Evolutionary conservation across 1,140 invertebrate genomes (phyloP), one percentile per base, ranked within the genome.

Genomic region (Vollenhovia emeryi): DNA sequence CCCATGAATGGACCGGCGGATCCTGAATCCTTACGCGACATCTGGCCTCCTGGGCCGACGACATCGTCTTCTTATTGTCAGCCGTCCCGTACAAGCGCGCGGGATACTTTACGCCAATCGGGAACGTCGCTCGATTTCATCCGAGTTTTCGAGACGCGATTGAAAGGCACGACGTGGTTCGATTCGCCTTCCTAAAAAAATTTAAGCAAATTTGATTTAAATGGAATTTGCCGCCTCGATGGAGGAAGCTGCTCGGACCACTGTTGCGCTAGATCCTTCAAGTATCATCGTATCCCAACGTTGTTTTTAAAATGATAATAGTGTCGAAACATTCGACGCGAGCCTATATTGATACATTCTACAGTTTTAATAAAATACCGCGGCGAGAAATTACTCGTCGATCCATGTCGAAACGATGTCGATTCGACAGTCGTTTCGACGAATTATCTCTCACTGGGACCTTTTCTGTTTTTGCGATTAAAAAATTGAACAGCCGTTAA

Each of bases 1-100:
- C 89, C 60, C 86, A 90, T 92, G 92, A 93, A 93, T 92, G 91
- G 87, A 64, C 87, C 89, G 75, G 78, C 59, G 86, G 85, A 74
- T 86, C 86, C 84, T 88, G 90, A 91, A 89, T 93, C 87, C 87
- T 90, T 91, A 89, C 80, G 90, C 86, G 90, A 93, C 92, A 93
- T 92, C 91, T 93, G 92, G 91, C 36, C 90, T 88, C 88, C 74
- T 73, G 55, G 71, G 64, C 74, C 64, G 45, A 68, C 69, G 69
- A 78, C 66, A 59, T 85, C 24, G 52, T 84, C 83, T 86, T 88
- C 55, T 88, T 88, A 89, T 86, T 88, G 84, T 66, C 60, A 88
- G 52, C 55, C 59, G 59, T 74, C 50, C 48, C 24, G 64, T 43
- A 45, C 27, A 79, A 73, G 50, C 59, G n/a, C n/a, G n/a, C 60